These are phyloP conservation scores for Nibea albiflora DNA, from an alignment of 2,113 vertebrate species.

Conservation along the genomic window DNA sequence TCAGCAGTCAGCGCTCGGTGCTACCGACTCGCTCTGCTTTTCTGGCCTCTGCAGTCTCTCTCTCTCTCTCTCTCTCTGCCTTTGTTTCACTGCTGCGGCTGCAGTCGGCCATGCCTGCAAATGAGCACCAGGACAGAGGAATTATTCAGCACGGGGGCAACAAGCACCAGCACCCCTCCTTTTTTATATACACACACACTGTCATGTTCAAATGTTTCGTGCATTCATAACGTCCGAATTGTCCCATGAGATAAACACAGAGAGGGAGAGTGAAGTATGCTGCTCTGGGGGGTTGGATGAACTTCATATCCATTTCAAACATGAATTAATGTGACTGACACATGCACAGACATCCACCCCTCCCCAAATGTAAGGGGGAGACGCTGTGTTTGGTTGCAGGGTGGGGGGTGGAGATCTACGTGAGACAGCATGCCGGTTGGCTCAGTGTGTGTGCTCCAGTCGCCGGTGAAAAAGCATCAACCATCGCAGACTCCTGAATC, in stretches of 20 bases:
- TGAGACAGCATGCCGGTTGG: conserved; percentile 41
- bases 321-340: conserved; percentile 57
- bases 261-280: conserved; percentile 17
- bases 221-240: conserved; percentile 27
- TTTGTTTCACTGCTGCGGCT: conserved; percentile 72
- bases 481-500: conserved; percentile 35
- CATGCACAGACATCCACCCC: conserved; percentile 13
- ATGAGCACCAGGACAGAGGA: conserved; percentile 75
- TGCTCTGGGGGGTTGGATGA: conserved; percentile 29
- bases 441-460: conserved; percentile 10
- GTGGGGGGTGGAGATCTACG: conserved; percentile 4
- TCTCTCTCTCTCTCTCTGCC: conserved; percentile 27
- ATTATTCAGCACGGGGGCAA: conserved; percentile 72
- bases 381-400: conserved; percentile 38
- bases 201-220: conserved; percentile 35
- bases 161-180: conserved; percentile 37
- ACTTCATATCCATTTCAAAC: conserved; percentile 58
- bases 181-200: background rate
- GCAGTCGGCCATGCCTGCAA: conserved; percentile 76
- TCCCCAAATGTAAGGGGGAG: conserved; percentile 34
- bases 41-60: conserved; percentile 46
- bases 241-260: conserved; percentile 4
- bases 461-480: conserved; percentile 37
- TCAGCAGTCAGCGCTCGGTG: conserved; percentile 14
- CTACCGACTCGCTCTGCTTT: conserved; percentile 21